These are phyloP conservation scores for Cheilosia urbana DNA, from an alignment of 2,888 invertebrate species.

Conservation along the genomic window DNA sequence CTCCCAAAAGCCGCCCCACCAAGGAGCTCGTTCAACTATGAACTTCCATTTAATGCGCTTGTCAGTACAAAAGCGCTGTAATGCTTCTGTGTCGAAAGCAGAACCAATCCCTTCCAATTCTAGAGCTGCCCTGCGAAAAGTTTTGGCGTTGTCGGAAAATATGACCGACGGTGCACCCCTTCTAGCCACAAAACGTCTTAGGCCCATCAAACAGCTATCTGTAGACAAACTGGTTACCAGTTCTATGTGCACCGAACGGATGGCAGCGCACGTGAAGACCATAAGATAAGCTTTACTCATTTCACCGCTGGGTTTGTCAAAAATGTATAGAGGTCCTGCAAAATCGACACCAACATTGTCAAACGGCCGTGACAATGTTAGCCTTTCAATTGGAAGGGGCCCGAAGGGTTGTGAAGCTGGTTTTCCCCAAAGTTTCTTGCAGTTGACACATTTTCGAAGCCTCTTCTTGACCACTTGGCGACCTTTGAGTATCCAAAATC, in stretches of 20 bases:
- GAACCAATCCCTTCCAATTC: not conserved
- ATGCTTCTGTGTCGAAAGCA: no score
- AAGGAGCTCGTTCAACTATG: no score
- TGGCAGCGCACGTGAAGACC: no score
- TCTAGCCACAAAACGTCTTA: constrained; percentile 1
- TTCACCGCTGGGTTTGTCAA: no score
- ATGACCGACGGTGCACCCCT: constrained; percentile 15
- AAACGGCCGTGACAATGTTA: constrained; percentile 10
- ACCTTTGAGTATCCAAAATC: not conserved
- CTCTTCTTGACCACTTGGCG: not conserved
- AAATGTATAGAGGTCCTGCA: no score
- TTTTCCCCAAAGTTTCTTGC: not conserved
- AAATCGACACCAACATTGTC: no score
- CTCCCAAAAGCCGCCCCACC: no score
- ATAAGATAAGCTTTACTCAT: no score
- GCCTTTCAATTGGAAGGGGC: not conserved
- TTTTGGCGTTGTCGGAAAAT: constrained; percentile 18
- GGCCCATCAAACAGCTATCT: constrained; percentile 9
- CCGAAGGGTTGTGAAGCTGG: constrained; percentile 1
- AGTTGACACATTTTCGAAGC: not conserved
- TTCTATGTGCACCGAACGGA: no score
- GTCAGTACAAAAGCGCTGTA: no score
- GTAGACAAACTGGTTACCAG: constrained; percentile 1
- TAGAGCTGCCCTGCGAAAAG: constrained; percentile 13
- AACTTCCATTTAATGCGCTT: no score